Conservation (phyloP, 2,797 vertebrate genomes). For the Danio jaintianensis region DNA sequence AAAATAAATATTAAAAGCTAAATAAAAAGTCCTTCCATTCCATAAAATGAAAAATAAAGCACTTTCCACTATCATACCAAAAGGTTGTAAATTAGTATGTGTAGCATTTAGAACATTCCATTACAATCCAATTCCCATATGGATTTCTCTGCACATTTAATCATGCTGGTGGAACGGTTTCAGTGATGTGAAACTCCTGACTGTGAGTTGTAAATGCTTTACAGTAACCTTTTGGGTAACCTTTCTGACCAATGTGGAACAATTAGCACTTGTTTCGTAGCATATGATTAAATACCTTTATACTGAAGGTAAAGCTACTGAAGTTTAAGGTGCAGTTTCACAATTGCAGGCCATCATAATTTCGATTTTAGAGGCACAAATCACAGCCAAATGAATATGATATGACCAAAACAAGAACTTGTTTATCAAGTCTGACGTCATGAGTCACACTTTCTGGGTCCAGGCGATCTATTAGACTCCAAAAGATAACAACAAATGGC, state of each 20-base stretch:
- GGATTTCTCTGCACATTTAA: not conserved
- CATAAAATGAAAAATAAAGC: not conserved
- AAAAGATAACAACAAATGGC: not conserved
- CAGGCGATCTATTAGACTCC: not conserved
- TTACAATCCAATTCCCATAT: not conserved
- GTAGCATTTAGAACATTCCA: not conserved
- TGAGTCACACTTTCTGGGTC: not conserved
- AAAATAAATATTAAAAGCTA: not conserved
- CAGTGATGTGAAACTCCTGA: not conserved
- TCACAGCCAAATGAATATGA: not conserved
- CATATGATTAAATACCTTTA: not conserved
- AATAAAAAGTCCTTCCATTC: not conserved
- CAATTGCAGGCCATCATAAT: not conserved
- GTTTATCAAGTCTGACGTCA: not conserved
- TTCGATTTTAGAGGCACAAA: slow-evolving; percentile 16
- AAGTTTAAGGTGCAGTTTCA: not conserved
- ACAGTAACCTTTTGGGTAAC: not conserved
- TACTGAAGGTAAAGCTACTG: not conserved
- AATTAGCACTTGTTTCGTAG: slow-evolving; percentile 4
- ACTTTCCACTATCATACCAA: not conserved
- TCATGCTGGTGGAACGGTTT: not conserved
- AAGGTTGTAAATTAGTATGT: not conserved
- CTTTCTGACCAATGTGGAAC: not conserved
- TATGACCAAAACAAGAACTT: slow-evolving; percentile 18
- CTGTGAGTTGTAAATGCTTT: not conserved